Conservation (phyloP, 2,113 vertebrate species). For the Malurus melanocephalus region DNA sequence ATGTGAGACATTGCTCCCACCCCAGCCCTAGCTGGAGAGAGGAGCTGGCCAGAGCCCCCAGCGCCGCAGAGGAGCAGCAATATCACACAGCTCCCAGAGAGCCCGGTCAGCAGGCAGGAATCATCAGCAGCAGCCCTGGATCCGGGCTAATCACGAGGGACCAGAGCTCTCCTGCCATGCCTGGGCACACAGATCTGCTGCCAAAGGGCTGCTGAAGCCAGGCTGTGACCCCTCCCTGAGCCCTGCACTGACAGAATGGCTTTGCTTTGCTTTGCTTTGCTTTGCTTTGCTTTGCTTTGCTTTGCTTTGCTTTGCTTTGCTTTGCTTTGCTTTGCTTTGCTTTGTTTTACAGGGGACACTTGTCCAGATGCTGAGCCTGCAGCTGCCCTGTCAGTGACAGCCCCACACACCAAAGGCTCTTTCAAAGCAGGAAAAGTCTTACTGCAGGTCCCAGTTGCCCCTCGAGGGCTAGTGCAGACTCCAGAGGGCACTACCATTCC, state of each 20-base stretch:
- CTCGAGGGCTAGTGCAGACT: background rate
- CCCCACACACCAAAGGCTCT: background rate
- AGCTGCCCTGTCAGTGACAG: background rate
- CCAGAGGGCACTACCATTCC: background rate
- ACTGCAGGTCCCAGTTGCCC: background rate
- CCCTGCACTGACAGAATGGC: too few relatives aligned
- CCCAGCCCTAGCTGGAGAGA: background rate
- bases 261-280: background rate
- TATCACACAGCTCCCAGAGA: background rate
- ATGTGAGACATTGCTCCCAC: slow-evolving; percentile 53
- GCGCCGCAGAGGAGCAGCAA: background rate
- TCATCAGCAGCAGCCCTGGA: background rate
- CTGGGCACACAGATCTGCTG: accelerated
- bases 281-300: too few relatives aligned
- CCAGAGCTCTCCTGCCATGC: accelerated
- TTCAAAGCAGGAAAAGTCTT: background rate
- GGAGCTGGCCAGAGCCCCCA: background rate
- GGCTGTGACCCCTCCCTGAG: background rate
- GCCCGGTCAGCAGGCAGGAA: background rate
- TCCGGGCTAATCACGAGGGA: background rate
- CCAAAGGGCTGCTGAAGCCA: background rate
- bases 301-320: too few relatives aligned
- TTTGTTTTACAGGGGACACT: too few relatives aligned
- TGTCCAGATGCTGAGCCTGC: background rate
- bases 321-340: too few relatives aligned